phyloP scores from a whole-genome alignment of 2,113 vertebrate genomes.

The Corapipo altera region DNA sequence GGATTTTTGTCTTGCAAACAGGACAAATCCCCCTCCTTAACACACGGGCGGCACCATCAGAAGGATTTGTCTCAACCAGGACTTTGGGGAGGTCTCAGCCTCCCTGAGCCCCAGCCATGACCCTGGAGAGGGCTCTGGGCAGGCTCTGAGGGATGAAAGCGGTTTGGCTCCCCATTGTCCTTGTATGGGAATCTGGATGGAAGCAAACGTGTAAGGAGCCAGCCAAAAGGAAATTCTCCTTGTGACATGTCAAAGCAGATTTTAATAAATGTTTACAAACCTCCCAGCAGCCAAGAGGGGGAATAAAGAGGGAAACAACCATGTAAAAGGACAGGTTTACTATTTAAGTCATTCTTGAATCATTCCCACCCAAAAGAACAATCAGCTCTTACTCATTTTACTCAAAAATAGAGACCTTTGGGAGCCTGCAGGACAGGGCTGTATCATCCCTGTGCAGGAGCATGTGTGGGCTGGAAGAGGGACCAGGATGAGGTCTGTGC shows the following conservation, averaged over 20 bases:
- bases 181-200: constrained; percentile 19
- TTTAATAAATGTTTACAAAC: neutral
- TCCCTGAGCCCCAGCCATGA: neutral
- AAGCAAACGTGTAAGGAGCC: neutral
- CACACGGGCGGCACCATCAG: fast-evolving
- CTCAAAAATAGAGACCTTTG: neutral
- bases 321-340: neutral
- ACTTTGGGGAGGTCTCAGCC: neutral
- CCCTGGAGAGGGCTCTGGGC: neutral
- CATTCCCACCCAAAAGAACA: neutral
- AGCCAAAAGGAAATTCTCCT: constrained; percentile 38
- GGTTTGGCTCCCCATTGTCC: neutral
- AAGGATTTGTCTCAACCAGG: neutral
- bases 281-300: neutral
- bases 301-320: neutral
- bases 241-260: neutral
- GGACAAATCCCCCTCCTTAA: neutral
- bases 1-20: neutral
- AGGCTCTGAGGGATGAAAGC: neutral
- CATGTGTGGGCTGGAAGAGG: neutral
- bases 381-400: neutral
- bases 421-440: neutral
- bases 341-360: neutral
- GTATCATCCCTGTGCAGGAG: fast-evolving
- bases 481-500: neutral